These are phyloP conservation scores for Sarcophaga carnaria DNA, from an alignment of 2,888 invertebrate species.

Conservation along the genomic window DNA sequence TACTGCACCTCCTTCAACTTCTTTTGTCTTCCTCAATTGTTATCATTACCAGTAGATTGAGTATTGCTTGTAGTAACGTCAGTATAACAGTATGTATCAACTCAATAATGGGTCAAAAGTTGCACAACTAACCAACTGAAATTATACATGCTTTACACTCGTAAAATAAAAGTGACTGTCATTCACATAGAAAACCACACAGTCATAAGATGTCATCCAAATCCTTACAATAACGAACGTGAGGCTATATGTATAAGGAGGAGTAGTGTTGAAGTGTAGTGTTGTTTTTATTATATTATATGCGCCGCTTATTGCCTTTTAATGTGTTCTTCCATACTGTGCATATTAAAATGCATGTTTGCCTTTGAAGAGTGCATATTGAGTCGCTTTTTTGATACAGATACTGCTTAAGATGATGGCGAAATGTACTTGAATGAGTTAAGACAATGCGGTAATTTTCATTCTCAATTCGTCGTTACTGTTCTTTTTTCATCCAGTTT, in stretches of 20 bases:
- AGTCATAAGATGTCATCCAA: conserved; percentile 36
- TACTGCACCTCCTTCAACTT: background rate
- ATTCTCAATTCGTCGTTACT: too few relatives aligned
- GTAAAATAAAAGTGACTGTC: conserved; percentile 58
- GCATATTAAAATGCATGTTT: too few relatives aligned
- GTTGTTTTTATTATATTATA: conserved; percentile 1
- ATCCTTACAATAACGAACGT: background rate
- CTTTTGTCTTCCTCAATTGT: conserved; percentile 3
- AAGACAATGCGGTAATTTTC: conserved; percentile 56
- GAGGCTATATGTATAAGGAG: background rate
- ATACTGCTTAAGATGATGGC: conserved; percentile 11
- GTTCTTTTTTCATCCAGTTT: background rate
- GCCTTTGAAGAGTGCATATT: too few relatives aligned
- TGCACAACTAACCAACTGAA: conserved; percentile 35
- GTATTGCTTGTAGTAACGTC: background rate
- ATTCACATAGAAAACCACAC: conserved; percentile 44
- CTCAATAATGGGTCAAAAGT: conserved; percentile 35
- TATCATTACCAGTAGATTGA: background rate
- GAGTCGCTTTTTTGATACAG: background rate
- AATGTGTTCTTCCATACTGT: background rate
- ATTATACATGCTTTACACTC: conserved; percentile 41
- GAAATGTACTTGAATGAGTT: conserved; percentile 19
- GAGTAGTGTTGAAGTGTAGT: background rate
- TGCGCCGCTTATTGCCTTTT: conserved; percentile 1
- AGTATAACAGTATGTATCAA: background rate